Evolutionary conservation across 2,888 invertebrate genomes (phyloP).

Genomic region (Sminthurides aquaticus): DNA sequence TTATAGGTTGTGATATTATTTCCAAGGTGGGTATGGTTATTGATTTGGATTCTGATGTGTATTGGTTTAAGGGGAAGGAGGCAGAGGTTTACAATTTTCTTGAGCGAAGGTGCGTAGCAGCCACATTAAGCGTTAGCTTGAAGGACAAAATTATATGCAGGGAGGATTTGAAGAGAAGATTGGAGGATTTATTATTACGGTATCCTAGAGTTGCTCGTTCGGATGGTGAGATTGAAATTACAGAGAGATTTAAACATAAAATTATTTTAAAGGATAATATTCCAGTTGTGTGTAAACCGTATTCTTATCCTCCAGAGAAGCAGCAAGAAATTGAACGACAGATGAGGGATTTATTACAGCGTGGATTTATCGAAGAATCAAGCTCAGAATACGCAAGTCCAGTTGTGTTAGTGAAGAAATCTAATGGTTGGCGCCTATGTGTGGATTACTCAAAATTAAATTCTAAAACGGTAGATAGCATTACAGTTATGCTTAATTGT

Average conservation of each 20-base stretch:
- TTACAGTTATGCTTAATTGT: conserved; percentile 18
- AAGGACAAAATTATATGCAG: background rate
- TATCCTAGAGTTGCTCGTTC: conserved; percentile 3
- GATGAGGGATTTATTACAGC: conserved; percentile 9
- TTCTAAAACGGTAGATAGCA: conserved; percentile 1
- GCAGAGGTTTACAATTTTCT: background rate
- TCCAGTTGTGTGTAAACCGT: background rate
- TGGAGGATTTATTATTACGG: background rate
- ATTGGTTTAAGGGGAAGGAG: background rate
- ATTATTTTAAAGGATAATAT: background rate
- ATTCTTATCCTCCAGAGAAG: conserved; percentile 3
- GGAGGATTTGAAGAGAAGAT: background rate
- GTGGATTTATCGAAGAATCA: conserved; percentile 17
- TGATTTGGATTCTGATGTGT: background rate
- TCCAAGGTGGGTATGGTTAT: background rate
- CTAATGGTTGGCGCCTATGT: conserved; percentile 12
- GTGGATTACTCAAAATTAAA: conserved; percentile 25
- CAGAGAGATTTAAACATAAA: background rate
- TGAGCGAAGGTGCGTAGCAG: background rate
- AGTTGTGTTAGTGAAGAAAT: conserved; percentile 16
- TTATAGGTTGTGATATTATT: background rate
- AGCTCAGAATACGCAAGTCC: conserved; percentile 20
- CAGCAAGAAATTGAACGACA: conserved; percentile 8
- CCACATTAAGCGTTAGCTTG: background rate
- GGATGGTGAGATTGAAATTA: background rate